Conservation (phyloP, 2,797 vertebrate species). For the Myripristis jacobus region DNA sequence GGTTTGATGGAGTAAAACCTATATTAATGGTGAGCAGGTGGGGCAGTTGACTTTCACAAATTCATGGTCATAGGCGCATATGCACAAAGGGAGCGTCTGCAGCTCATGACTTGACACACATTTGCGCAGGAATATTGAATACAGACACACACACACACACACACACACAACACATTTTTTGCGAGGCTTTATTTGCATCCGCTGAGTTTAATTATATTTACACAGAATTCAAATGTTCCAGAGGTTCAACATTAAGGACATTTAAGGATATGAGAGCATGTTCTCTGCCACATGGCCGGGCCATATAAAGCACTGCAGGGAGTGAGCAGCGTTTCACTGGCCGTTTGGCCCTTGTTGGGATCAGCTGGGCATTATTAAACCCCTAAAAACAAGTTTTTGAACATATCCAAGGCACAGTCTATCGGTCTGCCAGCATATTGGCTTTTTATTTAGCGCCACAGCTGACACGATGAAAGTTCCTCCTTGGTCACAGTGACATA, state of each 20-base stretch:
- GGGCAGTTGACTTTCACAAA: conserved; percentile 59
- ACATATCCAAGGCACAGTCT: too few relatives aligned
- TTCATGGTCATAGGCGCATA: conserved; percentile 42
- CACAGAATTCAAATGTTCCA: conserved; percentile 46
- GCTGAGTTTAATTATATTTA: conserved; percentile 54
- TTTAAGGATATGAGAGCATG: conserved; percentile 35
- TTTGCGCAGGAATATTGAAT: conserved; percentile 12
- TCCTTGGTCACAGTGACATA: too few relatives aligned
- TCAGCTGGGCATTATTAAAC: conserved; percentile 16
- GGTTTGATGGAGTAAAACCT: conserved; percentile 71
- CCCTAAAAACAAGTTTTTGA: too few relatives aligned
- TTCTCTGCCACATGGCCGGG: conserved; percentile 21
- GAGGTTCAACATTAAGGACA: conserved; percentile 46
- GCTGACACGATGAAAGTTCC: too few relatives aligned
- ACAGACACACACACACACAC: conserved; percentile 22
- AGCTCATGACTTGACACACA: conserved; percentile 16
- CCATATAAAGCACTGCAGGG: conserved; percentile 12
- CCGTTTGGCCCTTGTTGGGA: not conserved
- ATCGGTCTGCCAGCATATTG: too few relatives aligned
- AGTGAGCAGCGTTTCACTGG: conserved; percentile 31
- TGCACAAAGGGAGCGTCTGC: conserved; percentile 21
- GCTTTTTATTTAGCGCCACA: too few relatives aligned
- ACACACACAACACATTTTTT: conserved; percentile 29
- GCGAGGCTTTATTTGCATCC: conserved; percentile 50
- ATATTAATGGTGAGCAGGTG: conserved; percentile 75